Evolutionary conservation across 2,113 vertebrate genomes (phyloP).

Genomic region (Paramisgurnus dabryanus): DNA sequence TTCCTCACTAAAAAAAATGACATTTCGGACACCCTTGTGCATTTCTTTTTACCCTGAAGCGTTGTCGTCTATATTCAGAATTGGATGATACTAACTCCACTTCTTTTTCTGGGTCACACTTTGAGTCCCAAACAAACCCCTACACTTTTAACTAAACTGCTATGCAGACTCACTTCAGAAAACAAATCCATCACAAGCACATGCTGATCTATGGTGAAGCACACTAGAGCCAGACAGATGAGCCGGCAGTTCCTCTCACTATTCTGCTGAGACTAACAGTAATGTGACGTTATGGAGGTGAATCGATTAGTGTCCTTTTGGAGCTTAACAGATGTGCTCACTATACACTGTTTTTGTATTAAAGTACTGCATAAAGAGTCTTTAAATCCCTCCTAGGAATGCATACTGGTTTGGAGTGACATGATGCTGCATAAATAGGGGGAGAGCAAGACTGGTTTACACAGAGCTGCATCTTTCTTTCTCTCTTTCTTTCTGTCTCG

Average conservation of each 20-base stretch:
- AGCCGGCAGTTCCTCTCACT: neutral
- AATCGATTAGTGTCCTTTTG: conserved; percentile 7
- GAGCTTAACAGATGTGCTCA: neutral
- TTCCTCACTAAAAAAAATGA: neutral
- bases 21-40: neutral
- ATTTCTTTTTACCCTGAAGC: conserved; percentile 15
- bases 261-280: neutral
- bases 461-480: conserved; percentile 48
- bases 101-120: conserved; percentile 63
- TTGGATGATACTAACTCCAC: conserved; percentile 25
- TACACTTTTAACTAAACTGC: conserved; percentile 53
- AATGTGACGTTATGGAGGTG: conserved; percentile 16
- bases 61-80: neutral
- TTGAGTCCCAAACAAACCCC: conserved; percentile 36
- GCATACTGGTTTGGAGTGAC: neutral
- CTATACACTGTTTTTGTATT: neutral
- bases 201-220: neutral
- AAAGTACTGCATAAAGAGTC: neutral
- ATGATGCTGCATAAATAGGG: neutral
- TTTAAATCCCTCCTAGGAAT: neutral
- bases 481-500: neutral
- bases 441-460: conserved; percentile 28
- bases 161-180: conserved; percentile 63
- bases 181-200: conserved; percentile 56
- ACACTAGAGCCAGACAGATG: neutral